Base-by-base conservation (phyloP, 2,888 invertebrate genomes). In the Craniophora ligustri region DNA sequence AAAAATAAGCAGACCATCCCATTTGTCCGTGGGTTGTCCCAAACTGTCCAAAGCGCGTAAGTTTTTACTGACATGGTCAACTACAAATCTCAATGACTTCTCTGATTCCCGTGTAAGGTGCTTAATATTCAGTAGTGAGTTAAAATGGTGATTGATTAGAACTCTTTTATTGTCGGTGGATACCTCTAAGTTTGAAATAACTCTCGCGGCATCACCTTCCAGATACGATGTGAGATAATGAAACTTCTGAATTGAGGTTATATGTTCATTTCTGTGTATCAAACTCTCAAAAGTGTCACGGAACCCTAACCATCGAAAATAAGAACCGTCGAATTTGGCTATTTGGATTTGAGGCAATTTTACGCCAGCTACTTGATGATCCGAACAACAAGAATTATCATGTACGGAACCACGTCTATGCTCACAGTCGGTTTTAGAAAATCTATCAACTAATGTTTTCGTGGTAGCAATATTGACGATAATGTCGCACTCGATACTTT, bases 31-130 rank as follows among this genome's bases (percentile, higher is more conserved):
- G 1, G 71, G 63, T 7, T 60, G 66, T 0, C 67, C 68, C 6
- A 75, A 44, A 8, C 58, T 71, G 1, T 40, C 5, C 14, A 75
- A 35, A 0, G 76, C 74, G 1, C 75, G 60, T 28, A 75, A 48
- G 21, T 76, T 68, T 28, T 76, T 75, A 0, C 65, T 62, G 0
- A 75, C 51, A 15, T 72, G 64, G 30, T 72, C 70, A 0, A 71
- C 58, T 28, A 75, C 32, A 31, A 54, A 65, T 8, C 67, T 54
- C 3, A 72, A 53, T 0, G 65, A 63, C 0, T 15, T 31, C 32
- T 69, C 60, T 7, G 69, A 50, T 10, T 72, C 67, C 2, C 58
- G 44, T n/a, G 40, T 14, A 6, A 62, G 13, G 7, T 21, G 51
- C 15, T 67, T 11, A 2, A 74, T 40, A 35, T 47, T 58, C 10